Evolutionary conservation across 2,888 invertebrate species (phyloP).

Genomic region (Phengaris alcon): DNA sequence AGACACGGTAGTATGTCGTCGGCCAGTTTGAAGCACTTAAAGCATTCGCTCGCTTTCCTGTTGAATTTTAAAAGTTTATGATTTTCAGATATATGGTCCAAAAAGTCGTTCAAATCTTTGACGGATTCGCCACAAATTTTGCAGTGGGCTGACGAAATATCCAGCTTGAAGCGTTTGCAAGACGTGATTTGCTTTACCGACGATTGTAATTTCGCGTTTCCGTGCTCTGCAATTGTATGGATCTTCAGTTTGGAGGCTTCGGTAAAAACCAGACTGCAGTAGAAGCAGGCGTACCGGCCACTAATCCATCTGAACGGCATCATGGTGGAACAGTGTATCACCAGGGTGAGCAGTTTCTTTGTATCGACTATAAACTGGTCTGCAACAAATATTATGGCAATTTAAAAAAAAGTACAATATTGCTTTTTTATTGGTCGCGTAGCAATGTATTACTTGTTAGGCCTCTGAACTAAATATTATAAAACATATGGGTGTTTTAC

Average conservation of each 20-base stretch:
- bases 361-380: slow-evolving; percentile 4
- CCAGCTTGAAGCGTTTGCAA: slow-evolving; percentile 46
- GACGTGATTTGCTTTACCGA: too few species aligned
- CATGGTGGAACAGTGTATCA: slow-evolving; percentile 47
- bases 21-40: slow-evolving; percentile 48
- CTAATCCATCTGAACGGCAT: slow-evolving; percentile 49
- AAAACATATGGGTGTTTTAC: too few species aligned
- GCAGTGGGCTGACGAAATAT: slow-evolving; percentile 50
- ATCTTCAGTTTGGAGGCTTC: slow-evolving; percentile 43
- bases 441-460: too few species aligned
- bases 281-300: slow-evolving; percentile 50
- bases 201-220: slow-evolving; percentile 42
- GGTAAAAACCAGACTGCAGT: slow-evolving; percentile 44
- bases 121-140: slow-evolving; percentile 47
- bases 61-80: slow-evolving; percentile 43
- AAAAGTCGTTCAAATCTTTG: slow-evolving; percentile 43
- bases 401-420: not conserved
- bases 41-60: slow-evolving; percentile 37
- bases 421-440: too few species aligned
- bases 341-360: slow-evolving; percentile 38
- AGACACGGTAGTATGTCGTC: slow-evolving; percentile 51
- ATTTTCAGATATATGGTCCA: slow-evolving; percentile 43
- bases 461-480: too few species aligned
- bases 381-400: slow-evolving; percentile 31
- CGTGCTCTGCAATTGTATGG: slow-evolving; percentile 47